Conservation (phyloP, 2,113 vertebrate genomes). For the Dendrocopos noguchii region DNA sequence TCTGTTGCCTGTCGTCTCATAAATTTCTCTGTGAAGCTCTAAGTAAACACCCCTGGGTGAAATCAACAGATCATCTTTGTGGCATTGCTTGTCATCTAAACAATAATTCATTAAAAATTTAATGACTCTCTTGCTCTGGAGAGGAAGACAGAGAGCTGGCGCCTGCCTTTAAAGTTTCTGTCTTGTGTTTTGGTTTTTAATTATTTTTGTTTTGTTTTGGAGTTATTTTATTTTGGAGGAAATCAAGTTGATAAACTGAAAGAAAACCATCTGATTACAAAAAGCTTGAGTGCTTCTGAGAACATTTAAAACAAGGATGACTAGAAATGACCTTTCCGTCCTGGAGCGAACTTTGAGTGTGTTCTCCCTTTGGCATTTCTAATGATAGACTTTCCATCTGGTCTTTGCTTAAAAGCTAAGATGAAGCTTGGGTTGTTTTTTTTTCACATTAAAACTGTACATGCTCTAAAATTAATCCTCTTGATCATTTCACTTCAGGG, state of each 20-base stretch:
- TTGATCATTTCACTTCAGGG: constrained; percentile 54
- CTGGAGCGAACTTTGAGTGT: constrained; percentile 46
- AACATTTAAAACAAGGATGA: constrained; percentile 61
- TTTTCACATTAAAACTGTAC: constrained; percentile 18
- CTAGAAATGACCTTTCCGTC: constrained; percentile 69
- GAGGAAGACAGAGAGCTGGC: not conserved
- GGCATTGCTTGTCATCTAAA: constrained; percentile 56
- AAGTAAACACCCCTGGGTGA: constrained; percentile 37
- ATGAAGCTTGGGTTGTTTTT: not conserved
- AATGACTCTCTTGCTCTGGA: constrained; percentile 12
- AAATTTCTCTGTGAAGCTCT: not conserved
- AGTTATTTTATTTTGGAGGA: constrained; percentile 27
- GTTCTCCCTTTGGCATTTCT: constrained; percentile 69
- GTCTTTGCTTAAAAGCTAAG: constrained; percentile 66
- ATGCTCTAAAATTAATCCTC: constrained; percentile 54
- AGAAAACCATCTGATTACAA: constrained; percentile 18
- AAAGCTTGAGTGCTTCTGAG: constrained; percentile 56
- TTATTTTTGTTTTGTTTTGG: constrained; percentile 16
- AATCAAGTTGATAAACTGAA: constrained; percentile 37
- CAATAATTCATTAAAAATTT: constrained; percentile 65
- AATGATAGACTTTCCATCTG: constrained; percentile 71
- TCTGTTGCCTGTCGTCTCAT: not conserved
- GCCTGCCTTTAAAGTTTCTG: constrained; percentile 25
- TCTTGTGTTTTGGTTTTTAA: not conserved
- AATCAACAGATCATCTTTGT: constrained; percentile 48